phyloP scores from a whole-genome alignment of 2,113 vertebrate species.

The Melospiza melodia region DNA sequence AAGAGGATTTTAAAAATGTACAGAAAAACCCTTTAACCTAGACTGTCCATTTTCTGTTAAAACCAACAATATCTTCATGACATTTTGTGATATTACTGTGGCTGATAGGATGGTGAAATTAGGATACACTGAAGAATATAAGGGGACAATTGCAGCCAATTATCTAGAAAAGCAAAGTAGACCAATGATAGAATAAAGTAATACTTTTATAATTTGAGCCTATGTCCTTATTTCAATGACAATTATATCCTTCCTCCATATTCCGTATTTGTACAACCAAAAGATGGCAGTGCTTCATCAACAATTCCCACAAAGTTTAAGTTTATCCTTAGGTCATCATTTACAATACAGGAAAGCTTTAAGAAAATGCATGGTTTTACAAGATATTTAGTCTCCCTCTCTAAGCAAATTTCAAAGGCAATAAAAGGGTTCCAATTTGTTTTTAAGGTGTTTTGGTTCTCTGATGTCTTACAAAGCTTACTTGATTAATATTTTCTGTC shows the following conservation, averaged over 20 bases:
- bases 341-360: background rate
- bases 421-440: background rate
- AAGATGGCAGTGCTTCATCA: conserved; percentile 83
- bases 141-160: background rate
- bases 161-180: background rate
- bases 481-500: background rate
- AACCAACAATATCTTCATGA: background rate
- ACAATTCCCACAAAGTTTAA: conserved; percentile 54
- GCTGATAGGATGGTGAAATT: background rate
- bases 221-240: background rate
- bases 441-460: background rate
- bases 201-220: background rate
- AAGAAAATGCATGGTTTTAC: conserved; percentile 34
- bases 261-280: conserved; percentile 72
- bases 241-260: conserved; percentile 25
- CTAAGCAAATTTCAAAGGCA: background rate
- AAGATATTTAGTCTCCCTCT: background rate
- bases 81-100: background rate
- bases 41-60: background rate
- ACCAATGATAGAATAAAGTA: background rate
- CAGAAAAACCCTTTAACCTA: background rate
- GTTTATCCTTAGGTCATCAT: conserved; percentile 19
- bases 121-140: background rate
- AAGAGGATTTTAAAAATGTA: background rate
- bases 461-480: background rate